Base-by-base conservation (phyloP, 2,888 invertebrate species). In the Drosophila mimetica region DNA sequence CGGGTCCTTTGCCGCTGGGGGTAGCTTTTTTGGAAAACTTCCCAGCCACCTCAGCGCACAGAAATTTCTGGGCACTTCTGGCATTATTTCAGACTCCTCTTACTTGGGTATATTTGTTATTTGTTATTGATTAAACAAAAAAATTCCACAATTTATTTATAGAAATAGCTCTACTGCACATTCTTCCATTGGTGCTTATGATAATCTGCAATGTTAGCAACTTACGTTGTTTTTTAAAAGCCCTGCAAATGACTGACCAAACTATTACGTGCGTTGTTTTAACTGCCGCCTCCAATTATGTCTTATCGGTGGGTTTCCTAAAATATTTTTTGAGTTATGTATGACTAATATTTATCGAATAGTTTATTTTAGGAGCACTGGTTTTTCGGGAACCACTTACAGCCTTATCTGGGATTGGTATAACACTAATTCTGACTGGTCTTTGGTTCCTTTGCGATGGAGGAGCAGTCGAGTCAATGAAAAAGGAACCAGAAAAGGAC, bases 351-450 rank as follows among this genome's bases (percentile, higher is more conserved):
- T 32, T n/a, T n/a, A 18, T 3, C 42, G 42, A 88, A 78, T 77
- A 79, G 97, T 96, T 96, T 42, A 63, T 96, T 36, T 92, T 95
- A 58, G 97, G 97, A 4, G 92, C 93, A 54, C 65, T 94, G 7
- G 79, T 96, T 41, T 97, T 96, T 90, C 93, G 93, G 18, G 97
- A 97, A 90, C 92, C 93, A 0, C 93, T 95, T 0, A 94, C 95
- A 0, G 50, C 94, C 6, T 89, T 93, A 34, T 96, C 96, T 94
- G 95, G 95, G 94, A 79, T 93, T 9, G 97, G 97, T 1, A 94
- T 95, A 5, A 88, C 93, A 16, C 92, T 96, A 13, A 95, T 97
- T 61, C 90, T 96, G 7, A 82, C 93, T 36, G 97, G 97, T 7
- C 92, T 97, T 22, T 90, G 94, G 22, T 92, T 96, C 59, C 93